Percentiles rank a stretch among this genome's conserved stretches.
phyloP scores from a whole-genome alignment of 2,113 vertebrate genomes.

The Gallinago paraguaiae region DNA sequence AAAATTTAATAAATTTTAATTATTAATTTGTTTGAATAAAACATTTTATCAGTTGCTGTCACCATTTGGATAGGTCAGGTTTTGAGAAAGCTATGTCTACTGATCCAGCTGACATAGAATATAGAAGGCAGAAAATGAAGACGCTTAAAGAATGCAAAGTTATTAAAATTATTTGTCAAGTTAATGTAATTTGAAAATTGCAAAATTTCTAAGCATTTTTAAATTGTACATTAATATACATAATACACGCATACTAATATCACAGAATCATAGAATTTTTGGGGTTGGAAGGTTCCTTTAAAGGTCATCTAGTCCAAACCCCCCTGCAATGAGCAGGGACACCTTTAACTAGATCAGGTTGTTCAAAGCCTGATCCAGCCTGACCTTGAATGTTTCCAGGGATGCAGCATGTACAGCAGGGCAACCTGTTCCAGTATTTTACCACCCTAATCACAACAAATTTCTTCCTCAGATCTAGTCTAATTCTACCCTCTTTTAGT shows the following conservation, averaged over 20 bases:
- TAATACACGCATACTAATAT: too few relatives aligned
- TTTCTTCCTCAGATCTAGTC: background rate
- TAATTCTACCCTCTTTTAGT: background rate
- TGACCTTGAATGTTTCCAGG: background rate
- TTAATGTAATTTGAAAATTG: background rate
- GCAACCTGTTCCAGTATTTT: background rate
- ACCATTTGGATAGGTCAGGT: background rate
- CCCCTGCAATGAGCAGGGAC: accelerated
- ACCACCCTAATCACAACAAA: background rate
- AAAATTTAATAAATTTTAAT: background rate
- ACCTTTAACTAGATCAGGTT: background rate
- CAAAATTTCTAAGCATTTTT: background rate
- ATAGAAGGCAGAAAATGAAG: background rate
- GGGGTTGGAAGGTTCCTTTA: background rate
- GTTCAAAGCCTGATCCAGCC: accelerated
- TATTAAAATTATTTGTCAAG: background rate
- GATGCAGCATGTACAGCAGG: background rate
- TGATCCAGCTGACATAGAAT: background rate
- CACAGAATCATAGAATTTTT: background rate
- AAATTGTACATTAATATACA: background rate
- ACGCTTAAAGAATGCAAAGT: background rate
- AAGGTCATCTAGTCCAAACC: background rate
- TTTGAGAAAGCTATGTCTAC: background rate
- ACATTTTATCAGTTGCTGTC: background rate
- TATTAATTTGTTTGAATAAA: background rate